These are phyloP conservation scores for Archips crataeganus DNA, from an alignment of 2,888 invertebrate genomes.

Conservation along the genomic window DNA sequence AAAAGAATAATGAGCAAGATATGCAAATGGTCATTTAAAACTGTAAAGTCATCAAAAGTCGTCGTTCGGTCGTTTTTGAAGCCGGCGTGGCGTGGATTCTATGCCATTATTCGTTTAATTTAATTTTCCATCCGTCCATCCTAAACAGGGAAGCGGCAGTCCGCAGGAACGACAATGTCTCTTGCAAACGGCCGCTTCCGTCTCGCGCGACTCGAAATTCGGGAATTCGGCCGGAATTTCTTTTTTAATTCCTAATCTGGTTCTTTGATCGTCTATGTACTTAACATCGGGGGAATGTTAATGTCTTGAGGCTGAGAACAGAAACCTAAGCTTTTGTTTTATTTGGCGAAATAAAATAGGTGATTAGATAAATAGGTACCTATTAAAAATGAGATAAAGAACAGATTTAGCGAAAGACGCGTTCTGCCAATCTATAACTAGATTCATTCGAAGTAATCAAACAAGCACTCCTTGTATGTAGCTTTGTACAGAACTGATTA, in stretches of 20 bases:
- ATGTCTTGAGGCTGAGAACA: conserved; percentile 4
- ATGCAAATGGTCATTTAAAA: too few relatives aligned
- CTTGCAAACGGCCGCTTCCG: conserved; percentile 30
- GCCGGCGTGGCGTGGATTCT: too few relatives aligned
- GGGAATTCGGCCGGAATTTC: conserved; percentile 21
- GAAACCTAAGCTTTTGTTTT: background rate
- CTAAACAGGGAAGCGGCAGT: conserved; percentile 20
- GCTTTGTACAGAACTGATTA: too few relatives aligned
- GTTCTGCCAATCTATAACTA: too few relatives aligned
- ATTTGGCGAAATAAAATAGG: background rate
- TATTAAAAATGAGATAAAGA: background rate
- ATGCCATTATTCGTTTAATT: background rate
- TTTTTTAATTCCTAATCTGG: conserved; percentile 28
- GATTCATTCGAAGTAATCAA: too few relatives aligned
- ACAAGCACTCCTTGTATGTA: too few relatives aligned
- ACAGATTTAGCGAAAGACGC: background rate
- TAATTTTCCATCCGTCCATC: background rate
- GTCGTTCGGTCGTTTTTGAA: too few relatives aligned
- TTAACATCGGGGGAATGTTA: conserved; percentile 28
- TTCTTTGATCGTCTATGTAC: conserved; percentile 38
- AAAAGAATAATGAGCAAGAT: too few relatives aligned
- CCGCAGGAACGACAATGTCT: conserved; percentile 10
- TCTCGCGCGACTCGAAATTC: background rate
- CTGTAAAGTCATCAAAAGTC: too few relatives aligned
- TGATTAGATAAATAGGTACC: background rate